Evolutionary conservation across 2,888 invertebrate genomes (phyloP).

Genomic region (Leptinotarsa juncta): DNA sequence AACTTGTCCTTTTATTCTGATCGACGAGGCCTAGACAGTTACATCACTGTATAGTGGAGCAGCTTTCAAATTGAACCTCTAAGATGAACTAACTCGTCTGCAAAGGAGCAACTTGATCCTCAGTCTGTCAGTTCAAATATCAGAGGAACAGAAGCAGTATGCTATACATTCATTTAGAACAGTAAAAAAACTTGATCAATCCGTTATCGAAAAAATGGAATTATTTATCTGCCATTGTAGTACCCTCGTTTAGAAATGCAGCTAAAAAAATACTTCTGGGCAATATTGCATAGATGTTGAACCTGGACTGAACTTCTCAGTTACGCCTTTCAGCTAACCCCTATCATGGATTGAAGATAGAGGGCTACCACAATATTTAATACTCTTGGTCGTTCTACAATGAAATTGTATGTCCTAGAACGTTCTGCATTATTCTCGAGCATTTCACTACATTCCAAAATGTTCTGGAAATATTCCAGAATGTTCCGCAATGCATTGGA

Average conservation of each 20-base stretch:
- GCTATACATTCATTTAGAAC: not conserved
- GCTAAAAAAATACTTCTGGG: not conserved
- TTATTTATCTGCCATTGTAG: not conserved
- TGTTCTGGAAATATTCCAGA: too few relatives aligned
- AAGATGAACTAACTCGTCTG: conserved; percentile 2
- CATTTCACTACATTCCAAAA: too few relatives aligned
- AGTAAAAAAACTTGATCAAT: not conserved
- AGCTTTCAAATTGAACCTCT: conserved; percentile 1
- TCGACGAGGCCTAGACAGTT: conserved; percentile 2
- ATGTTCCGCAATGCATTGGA: too few relatives aligned
- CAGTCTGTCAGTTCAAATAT: not conserved
- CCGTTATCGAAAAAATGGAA: not conserved
- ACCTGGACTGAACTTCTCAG: not conserved
- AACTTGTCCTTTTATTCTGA: not conserved
- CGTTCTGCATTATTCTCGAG: too few relatives aligned
- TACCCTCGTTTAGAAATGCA: not conserved
- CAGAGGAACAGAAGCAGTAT: not conserved
- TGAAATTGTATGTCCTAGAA: too few relatives aligned
- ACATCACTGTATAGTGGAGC: not conserved
- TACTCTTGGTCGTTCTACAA: too few relatives aligned
- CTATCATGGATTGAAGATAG: too few relatives aligned
- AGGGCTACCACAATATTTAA: too few relatives aligned
- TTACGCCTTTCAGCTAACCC: not conserved
- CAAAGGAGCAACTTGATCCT: not conserved
- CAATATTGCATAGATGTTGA: conserved; percentile 2